These are phyloP conservation scores for Entelurus aequoreus DNA, from an alignment of 2,113 vertebrate species.

Conservation along the genomic window DNA sequence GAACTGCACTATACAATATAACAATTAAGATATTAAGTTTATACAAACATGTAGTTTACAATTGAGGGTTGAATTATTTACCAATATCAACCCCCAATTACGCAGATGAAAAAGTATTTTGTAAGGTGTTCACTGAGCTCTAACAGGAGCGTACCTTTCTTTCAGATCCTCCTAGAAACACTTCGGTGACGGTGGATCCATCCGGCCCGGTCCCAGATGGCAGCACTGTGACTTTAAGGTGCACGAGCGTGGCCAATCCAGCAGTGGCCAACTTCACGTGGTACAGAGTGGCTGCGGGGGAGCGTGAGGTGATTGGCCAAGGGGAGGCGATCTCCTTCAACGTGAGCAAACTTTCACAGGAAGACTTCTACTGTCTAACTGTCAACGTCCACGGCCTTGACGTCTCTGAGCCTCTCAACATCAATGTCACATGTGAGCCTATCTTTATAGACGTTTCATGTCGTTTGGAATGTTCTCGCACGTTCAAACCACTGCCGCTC, in stretches of 20 bases:
- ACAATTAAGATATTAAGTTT: no score
- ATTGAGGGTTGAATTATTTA: no score
- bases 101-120: no score
- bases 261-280: slow-evolving; percentile 56
- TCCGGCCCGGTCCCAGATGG: slow-evolving; percentile 44
- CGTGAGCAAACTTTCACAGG: slow-evolving; percentile 51
- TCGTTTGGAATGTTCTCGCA: not conserved
- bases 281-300: slow-evolving; percentile 46
- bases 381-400: slow-evolving; percentile 46
- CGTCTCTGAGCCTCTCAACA: slow-evolving; percentile 7
- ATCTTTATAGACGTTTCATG: no score
- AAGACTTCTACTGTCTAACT: slow-evolving; percentile 51
- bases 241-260: slow-evolving; percentile 57
- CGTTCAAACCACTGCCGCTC: not conserved
- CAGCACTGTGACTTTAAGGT: slow-evolving; percentile 56
- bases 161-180: slow-evolving; percentile 63
- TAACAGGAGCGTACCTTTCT: not conserved
- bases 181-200: slow-evolving; percentile 32
- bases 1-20: no score
- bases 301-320: slow-evolving; percentile 25
- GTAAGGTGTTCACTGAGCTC: no score
- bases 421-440: slow-evolving; percentile 51
- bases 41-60: no score
- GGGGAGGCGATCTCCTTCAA: slow-evolving; percentile 41
- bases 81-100: no score